Conservation (phyloP, 2,113 vertebrate genomes). For the Odontophorus gujanensis region DNA sequence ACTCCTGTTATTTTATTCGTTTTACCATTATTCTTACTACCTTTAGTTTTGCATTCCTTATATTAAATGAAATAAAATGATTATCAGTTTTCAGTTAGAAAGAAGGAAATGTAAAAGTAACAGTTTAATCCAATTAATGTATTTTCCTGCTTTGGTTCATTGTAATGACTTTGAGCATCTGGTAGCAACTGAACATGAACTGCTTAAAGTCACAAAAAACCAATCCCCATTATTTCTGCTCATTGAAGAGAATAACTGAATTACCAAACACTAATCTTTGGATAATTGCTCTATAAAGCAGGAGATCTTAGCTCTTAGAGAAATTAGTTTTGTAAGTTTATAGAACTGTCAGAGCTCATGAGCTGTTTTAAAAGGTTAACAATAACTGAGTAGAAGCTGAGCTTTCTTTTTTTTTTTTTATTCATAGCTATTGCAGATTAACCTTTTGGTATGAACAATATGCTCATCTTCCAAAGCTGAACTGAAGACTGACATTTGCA, state of each 20-base stretch:
- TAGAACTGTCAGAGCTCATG: conserved; percentile 70
- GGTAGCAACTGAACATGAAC: conserved; percentile 71
- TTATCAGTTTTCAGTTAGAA: background rate
- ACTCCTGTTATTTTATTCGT: background rate
- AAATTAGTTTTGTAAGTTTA: conserved; percentile 71
- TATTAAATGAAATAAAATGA: background rate
- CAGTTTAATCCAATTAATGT: conserved; percentile 79
- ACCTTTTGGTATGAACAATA: background rate
- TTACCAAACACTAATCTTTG: conserved; percentile 79
- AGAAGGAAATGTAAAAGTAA: conserved; percentile 61
- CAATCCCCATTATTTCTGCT: conserved; percentile 80
- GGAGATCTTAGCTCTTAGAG: conserved; percentile 70
- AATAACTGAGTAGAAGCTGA: conserved; percentile 61
- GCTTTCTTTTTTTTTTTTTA: background rate
- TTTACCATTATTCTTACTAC: background rate
- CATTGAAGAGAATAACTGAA: conserved; percentile 79
- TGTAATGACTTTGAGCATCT: conserved; percentile 71
- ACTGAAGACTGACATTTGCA: background rate
- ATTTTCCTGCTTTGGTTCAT: conserved; percentile 72
- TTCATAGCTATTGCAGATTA: background rate
- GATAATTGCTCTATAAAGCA: conserved; percentile 77
- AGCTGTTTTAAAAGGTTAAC: conserved; percentile 63
- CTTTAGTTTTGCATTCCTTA: background rate
- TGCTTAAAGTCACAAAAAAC: conserved; percentile 58
- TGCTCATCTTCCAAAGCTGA: background rate